Evolutionary conservation across 2,888 invertebrate genomes (phyloP).

Genomic region (Pemphredon lugubris): DNA sequence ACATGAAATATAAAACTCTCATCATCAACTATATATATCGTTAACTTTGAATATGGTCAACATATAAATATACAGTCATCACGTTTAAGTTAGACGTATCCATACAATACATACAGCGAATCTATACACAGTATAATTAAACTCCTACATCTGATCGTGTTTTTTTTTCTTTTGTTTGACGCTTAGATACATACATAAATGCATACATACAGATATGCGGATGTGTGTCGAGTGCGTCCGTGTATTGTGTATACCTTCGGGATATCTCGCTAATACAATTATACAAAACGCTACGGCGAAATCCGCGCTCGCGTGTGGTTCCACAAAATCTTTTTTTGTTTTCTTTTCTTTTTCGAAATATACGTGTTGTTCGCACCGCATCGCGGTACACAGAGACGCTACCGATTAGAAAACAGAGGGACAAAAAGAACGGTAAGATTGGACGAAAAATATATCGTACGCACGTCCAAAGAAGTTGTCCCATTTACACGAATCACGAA

Average conservation of each 20-base stretch:
- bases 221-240: conserved; percentile 59
- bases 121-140: conserved; percentile 65
- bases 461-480: conserved; percentile 51
- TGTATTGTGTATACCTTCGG: conserved; percentile 54
- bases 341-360: conserved; percentile 22
- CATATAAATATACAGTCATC: conserved; percentile 79
- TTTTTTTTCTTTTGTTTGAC: conserved; percentile 25
- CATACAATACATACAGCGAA: conserved; percentile 65
- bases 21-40: conserved; percentile 76
- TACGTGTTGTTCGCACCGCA: conserved; percentile 36
- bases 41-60: conserved; percentile 73
- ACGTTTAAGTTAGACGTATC: conserved; percentile 68
- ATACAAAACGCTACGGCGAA: conserved; percentile 63
- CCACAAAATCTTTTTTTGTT: conserved; percentile 9
- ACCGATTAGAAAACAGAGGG: conserved; percentile 49
- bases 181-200: conserved; percentile 66
- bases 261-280: conserved; percentile 67
- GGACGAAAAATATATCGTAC: conserved; percentile 50
- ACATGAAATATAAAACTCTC: conserved; percentile 80
- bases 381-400: conserved; percentile 38
- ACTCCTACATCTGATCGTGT: conserved; percentile 36
- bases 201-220: conserved; percentile 55
- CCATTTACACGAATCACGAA: conserved; percentile 52
- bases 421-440: conserved; percentile 32
- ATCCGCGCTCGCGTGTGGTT: conserved; percentile 21